Conservation (phyloP, 2,797 vertebrate species). For the Chiroxiphia lanceolata region DNA sequence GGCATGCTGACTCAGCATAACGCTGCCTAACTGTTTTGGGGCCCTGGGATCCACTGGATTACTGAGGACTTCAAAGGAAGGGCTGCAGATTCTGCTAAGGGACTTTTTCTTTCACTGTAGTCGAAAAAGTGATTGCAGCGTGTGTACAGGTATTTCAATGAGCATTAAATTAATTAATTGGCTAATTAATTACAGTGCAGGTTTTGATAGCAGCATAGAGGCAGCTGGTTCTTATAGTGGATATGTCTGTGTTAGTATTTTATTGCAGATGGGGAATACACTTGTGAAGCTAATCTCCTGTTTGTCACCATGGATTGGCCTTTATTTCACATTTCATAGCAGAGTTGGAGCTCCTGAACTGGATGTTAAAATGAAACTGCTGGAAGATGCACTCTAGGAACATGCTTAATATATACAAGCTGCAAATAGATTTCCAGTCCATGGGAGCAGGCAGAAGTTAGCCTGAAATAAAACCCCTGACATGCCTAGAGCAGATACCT, state of each 20-base stretch:
- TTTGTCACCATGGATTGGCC: neutral
- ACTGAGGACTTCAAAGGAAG: neutral
- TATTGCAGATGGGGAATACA: neutral
- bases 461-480: neutral
- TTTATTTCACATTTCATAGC: neutral
- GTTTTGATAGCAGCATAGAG: neutral
- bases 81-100: conserved; percentile 10
- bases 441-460: neutral
- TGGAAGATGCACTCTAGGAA: neutral
- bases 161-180: conserved; percentile 17
- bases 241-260: neutral
- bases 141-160: neutral
- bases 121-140: neutral
- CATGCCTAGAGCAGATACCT: neutral
- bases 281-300: neutral
- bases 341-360: neutral
- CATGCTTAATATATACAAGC: neutral
- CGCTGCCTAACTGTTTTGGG: neutral
- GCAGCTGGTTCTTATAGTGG: neutral
- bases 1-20: conserved; percentile 29
- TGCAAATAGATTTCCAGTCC: neutral
- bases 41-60: neutral
- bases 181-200: conserved; percentile 8
- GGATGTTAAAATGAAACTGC: neutral
- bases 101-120: neutral